Conservation (phyloP, 2,113 vertebrate species). For the Gavia stellata region DNA sequence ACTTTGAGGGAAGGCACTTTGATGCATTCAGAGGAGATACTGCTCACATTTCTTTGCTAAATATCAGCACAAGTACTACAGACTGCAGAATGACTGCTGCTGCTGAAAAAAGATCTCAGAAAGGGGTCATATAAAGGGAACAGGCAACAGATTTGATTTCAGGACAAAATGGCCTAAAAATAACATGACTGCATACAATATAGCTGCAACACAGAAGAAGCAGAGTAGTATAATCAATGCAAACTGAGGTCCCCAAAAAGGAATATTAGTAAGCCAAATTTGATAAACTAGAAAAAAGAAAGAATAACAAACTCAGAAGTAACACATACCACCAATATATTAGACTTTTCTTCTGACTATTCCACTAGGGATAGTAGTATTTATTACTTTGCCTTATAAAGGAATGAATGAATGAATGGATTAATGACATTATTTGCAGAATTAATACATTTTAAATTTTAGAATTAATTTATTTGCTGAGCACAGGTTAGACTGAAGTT, state of each 20-base stretch:
- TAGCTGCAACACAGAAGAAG: background rate
- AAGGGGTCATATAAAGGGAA: background rate
- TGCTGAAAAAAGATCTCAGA: conserved; percentile 1
- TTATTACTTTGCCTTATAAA: background rate
- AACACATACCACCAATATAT: background rate
- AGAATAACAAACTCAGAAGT: background rate
- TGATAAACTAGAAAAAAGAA: background rate
- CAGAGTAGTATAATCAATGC: background rate
- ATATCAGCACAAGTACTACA: background rate
- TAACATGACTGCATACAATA: background rate
- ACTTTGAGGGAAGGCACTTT: background rate
- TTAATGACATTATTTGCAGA: background rate
- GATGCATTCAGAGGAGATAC: background rate
- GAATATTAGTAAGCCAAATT: background rate
- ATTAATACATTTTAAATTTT: background rate
- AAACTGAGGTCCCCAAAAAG: background rate
- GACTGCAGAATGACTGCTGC: background rate
- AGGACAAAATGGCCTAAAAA: conserved; percentile 31
- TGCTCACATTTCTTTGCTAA: background rate
- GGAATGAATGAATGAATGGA: background rate
- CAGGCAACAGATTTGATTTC: background rate
- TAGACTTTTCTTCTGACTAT: background rate
- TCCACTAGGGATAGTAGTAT: background rate
- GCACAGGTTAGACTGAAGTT: background rate
- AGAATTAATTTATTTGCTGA: background rate